Percentiles rank a stretch among this genome's conserved stretches.
These are phyloP conservation scores for Augochlorella aurata DNA, from an alignment of 2,888 invertebrate genomes.

Conservation along the genomic window DNA sequence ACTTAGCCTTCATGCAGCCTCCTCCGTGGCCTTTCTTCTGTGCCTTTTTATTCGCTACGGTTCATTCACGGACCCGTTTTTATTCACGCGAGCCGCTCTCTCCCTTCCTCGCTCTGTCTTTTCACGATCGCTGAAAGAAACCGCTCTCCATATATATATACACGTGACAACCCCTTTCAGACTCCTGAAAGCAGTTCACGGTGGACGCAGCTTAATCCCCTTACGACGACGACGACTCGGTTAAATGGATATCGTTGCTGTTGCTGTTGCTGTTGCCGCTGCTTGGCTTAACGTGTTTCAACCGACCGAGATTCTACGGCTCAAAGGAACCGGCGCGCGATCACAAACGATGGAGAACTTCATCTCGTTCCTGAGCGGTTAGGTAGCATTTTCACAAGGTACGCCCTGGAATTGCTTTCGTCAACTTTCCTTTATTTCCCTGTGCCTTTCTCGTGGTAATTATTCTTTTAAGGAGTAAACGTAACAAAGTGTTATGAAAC, in stretches of 20 bases:
- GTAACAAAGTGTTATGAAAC: background rate
- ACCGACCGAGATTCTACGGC: background rate
- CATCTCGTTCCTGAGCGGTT: background rate
- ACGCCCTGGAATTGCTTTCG: background rate
- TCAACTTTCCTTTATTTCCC: background rate
- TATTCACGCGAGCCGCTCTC: conserved; percentile 32
- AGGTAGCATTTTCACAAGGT: background rate
- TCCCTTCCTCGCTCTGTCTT: conserved; percentile 14
- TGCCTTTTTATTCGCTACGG: conserved; percentile 30
- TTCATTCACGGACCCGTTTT: conserved; percentile 47
- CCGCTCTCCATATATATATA: background rate
- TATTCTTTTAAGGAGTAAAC: background rate
- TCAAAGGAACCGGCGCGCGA: conserved; percentile 1
- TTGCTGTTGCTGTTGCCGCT: background rate
- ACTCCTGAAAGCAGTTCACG: conserved; percentile 4
- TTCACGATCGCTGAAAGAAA: conserved; percentile 27
- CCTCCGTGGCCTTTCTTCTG: conserved; percentile 13
- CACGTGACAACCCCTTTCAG: conserved; percentile 1
- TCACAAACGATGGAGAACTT: background rate
- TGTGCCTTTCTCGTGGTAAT: background rate
- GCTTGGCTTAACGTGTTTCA: background rate
- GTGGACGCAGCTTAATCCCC: background rate
- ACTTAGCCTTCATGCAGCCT: conserved; percentile 56
- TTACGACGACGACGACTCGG: conserved; percentile 6
- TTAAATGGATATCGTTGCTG: background rate